Conservation (phyloP, 2,888 invertebrate genomes). For the Craniophora ligustri region DNA sequence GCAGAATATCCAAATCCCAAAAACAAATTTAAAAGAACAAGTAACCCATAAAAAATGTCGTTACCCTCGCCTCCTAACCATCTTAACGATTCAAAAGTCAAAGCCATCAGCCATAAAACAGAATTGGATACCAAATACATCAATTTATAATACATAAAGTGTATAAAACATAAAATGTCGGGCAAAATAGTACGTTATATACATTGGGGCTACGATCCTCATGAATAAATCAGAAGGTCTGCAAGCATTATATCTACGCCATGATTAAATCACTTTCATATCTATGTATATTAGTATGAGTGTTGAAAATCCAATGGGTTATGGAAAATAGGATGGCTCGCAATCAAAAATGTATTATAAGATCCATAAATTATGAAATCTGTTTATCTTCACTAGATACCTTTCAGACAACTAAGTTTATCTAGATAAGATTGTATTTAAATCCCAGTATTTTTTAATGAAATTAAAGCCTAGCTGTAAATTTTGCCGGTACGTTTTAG, state of each 20-base stretch:
- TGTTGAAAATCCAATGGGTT: constrained; percentile 13
- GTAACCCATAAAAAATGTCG: background rate
- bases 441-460: too few relatives aligned
- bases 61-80: background rate
- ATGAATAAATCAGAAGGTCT: constrained; percentile 47
- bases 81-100: constrained; percentile 18
- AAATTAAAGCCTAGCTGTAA: too few relatives aligned
- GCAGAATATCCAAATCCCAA: background rate
- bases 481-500: too few relatives aligned
- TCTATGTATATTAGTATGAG: constrained; percentile 8
- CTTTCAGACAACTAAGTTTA: background rate
- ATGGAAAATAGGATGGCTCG: constrained; percentile 3
- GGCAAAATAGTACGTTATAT: constrained; percentile 23
- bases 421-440: too few relatives aligned
- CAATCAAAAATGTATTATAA: background rate
- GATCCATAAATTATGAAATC: background rate
- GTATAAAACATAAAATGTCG: constrained; percentile 42
- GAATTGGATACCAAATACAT: constrained; percentile 38
- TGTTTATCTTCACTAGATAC: background rate
- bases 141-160: constrained; percentile 45
- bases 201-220: constrained; percentile 25
- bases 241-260: constrained; percentile 37
- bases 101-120: constrained; percentile 27
- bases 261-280: constrained; percentile 36
- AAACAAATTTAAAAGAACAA: background rate